Percentiles rank a stretch among this genome's conserved stretches.
phyloP scores from a whole-genome alignment of 2,113 vertebrate species.

The Corynorhinus townsendii region DNA sequence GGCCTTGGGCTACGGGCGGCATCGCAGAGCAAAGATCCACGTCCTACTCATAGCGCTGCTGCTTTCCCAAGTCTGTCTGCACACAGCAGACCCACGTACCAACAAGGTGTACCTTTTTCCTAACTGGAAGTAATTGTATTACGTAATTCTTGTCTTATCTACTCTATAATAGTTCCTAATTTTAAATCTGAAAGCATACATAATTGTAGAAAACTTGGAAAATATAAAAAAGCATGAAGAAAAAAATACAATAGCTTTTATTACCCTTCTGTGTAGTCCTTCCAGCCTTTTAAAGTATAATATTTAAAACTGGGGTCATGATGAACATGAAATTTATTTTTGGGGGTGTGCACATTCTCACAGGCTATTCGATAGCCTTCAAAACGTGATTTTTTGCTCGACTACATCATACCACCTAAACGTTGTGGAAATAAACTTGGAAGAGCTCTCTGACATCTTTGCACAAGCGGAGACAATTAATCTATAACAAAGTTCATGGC shows the following conservation, averaged over 20 bases:
- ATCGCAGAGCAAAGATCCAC: not conserved
- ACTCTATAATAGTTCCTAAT: not conserved
- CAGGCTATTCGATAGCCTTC: not conserved
- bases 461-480: not conserved
- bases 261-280: not conserved
- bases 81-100: not conserved
- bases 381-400: not conserved
- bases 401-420: not conserved
- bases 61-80: not conserved
- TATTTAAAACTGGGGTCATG: not conserved
- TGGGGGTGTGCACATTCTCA: not conserved
- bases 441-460: not conserved
- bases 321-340: not conserved
- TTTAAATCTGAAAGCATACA: not conserved
- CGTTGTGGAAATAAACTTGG: not conserved
- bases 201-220: not conserved
- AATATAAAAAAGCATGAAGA: not conserved
- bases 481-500: not conserved
- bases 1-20: not conserved
- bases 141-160: not conserved
- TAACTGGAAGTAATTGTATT: not conserved
- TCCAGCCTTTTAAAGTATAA: not conserved
- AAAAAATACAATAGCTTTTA: not conserved
- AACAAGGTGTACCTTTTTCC: not conserved
- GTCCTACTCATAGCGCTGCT: accelerated